Evolutionary conservation across 2,888 invertebrate genomes (phyloP).

Genomic region (Portevinia maculata): DNA sequence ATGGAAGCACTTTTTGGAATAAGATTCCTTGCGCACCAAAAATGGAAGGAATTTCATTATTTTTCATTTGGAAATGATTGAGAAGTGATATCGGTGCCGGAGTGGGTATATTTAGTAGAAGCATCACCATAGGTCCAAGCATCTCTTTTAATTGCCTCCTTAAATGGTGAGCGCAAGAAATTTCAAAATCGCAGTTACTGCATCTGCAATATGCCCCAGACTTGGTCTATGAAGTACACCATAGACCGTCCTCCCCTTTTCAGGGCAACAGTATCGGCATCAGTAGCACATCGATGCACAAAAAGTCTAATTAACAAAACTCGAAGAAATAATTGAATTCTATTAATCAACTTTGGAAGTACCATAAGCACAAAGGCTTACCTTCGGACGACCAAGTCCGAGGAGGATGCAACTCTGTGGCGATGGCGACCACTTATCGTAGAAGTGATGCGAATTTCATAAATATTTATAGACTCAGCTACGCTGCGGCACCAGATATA

Average conservation of each 20-base stretch:
- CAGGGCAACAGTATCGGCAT: conserved; percentile 22
- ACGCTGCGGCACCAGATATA: not conserved
- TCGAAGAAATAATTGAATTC: conserved; percentile 71
- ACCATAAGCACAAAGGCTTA: conserved; percentile 10
- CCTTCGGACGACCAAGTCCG: not conserved
- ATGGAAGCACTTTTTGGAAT: conserved; percentile 47
- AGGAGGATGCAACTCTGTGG: conserved; percentile 9
- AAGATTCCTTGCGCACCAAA: conserved; percentile 50
- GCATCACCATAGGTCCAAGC: conserved; percentile 17
- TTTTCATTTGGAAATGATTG: conserved; percentile 32
- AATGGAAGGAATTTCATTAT: conserved; percentile 69
- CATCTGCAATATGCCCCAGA: conserved; percentile 50
- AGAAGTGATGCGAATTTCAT: conserved; percentile 71
- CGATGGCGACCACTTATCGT: conserved; percentile 60
- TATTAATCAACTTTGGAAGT: conserved; percentile 70
- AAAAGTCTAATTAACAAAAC: conserved; percentile 73
- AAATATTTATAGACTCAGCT: conserved; percentile 70
- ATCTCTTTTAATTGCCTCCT: conserved; percentile 71
- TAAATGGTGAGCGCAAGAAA: conserved; percentile 63
- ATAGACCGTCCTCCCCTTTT: conserved; percentile 32
- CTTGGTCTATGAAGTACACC: conserved; percentile 52
- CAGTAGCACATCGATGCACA: not conserved
- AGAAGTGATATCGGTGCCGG: conserved; percentile 36
- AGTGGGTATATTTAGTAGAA: conserved; percentile 34
- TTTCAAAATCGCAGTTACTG: conserved; percentile 65